Conservation (phyloP, 2,888 invertebrate species). For the Branchellion lobata region DNA sequence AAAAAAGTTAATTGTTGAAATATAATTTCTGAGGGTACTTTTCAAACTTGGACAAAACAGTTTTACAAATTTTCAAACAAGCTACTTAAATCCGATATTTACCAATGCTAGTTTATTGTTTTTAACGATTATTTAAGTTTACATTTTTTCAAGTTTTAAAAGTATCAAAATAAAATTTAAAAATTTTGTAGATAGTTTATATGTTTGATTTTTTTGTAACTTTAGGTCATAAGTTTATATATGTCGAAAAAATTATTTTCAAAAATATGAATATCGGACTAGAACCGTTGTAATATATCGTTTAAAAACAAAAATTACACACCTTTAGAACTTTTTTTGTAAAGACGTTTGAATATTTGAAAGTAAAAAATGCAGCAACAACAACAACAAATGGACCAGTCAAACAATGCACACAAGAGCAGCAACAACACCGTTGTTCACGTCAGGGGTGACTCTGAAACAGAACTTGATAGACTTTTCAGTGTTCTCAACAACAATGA, state of each 20-base stretch:
- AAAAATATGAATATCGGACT: background rate
- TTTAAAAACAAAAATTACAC: background rate
- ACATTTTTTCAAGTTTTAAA: too few relatives aligned
- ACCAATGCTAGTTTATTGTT: too few relatives aligned
- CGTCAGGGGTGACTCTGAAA: slow-evolving; percentile 44
- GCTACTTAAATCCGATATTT: background rate
- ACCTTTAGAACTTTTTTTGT: background rate
- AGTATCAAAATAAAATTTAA: too few relatives aligned
- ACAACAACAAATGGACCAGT: slow-evolving; percentile 5
- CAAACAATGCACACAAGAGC: slow-evolving; percentile 40
- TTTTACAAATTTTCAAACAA: background rate
- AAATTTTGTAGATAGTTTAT: too few relatives aligned
- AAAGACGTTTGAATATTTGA: background rate
- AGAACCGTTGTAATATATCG: background rate
- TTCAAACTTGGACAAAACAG: too few relatives aligned
- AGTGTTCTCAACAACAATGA: slow-evolving; percentile 46
- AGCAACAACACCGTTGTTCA: slow-evolving; percentile 41
- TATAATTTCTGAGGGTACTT: background rate
- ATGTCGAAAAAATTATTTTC: background rate
- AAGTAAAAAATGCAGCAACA: slow-evolving; percentile 19
- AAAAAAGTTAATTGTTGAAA: background rate
- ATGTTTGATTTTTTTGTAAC: too few relatives aligned
- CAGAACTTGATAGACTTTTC: slow-evolving; percentile 44
- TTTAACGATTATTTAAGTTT: too few relatives aligned
- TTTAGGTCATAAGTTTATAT: background rate